phyloP scores from a whole-genome alignment of 1,140 invertebrate genomes.

The Littorina saxatilis region DNA sequence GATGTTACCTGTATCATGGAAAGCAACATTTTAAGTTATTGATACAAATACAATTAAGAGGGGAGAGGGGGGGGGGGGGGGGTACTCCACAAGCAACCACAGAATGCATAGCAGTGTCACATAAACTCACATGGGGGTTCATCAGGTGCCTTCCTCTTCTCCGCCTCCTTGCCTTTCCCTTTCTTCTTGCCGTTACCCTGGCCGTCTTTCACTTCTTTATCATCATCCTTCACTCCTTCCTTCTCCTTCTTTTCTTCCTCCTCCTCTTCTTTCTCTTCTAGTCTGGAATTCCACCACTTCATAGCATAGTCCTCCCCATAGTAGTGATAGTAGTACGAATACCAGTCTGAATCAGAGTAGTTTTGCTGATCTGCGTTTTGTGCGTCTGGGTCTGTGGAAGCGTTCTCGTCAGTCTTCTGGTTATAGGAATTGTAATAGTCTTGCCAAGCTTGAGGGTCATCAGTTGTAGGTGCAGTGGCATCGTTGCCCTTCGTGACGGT shows the following conservation, averaged over 20 bases:
- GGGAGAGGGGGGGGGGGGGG: no score
- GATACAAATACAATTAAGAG: no score
- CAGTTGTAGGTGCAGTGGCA: conserved; percentile 20
- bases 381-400: conserved; percentile 33
- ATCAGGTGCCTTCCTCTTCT: conserved; percentile 47
- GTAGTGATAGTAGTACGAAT: conserved; percentile 56
- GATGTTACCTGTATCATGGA: no score
- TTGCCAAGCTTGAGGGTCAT: conserved; percentile 56
- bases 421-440: conserved; percentile 62
- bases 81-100: no score
- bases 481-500: conserved; percentile 11
- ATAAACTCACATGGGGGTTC: conserved; percentile 46
- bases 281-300: conserved; percentile 41
- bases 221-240: conserved; percentile 60
- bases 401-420: conserved; percentile 42
- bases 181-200: conserved; percentile 74
- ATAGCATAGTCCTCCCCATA: conserved; percentile 53
- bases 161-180: conserved; percentile 66
- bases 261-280: conserved; percentile 56
- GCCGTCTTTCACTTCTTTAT: conserved; percentile 41
- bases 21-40: no score
- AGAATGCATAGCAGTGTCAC: no score
- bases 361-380: conserved; percentile 45
- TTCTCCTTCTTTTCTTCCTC: conserved; percentile 43
- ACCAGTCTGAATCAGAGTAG: conserved; percentile 46